A percentile compares a stretch with the other conserved stretches of the same genome.
Evolutionary conservation across 2,888 invertebrate genomes (phyloP).

Genomic region (Tipula confusa): DNA sequence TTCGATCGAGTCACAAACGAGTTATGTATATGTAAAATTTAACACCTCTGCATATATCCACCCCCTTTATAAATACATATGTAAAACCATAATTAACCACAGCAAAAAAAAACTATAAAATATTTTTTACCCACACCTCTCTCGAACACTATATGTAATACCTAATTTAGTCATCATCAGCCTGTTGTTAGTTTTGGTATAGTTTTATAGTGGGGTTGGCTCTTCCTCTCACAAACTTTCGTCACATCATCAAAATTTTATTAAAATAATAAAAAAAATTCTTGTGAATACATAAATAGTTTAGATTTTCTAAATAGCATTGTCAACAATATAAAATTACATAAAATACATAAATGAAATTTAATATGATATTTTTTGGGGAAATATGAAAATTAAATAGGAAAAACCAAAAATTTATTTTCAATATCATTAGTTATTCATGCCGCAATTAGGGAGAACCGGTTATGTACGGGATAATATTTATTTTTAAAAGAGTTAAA

Average conservation of each 20-base stretch:
- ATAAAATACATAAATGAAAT: background rate
- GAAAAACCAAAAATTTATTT: conserved; percentile 1
- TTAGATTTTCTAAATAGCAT: background rate
- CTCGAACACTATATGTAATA: background rate
- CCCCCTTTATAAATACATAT: background rate
- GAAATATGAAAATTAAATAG: background rate
- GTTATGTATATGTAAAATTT: background rate
- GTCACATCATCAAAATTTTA: background rate
- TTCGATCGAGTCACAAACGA: background rate
- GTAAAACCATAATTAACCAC: background rate
- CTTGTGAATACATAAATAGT: conserved; percentile 1
- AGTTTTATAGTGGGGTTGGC: background rate
- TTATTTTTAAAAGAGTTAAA: background rate
- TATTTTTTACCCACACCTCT: background rate
- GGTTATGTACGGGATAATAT: background rate
- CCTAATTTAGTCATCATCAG: background rate
- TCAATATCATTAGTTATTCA: background rate
- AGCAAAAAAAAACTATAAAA: background rate
- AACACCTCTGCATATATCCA: background rate
- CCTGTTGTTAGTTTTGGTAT: background rate
- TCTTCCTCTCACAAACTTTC: background rate
- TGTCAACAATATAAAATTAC: conserved; percentile 20
- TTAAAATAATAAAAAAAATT: background rate
- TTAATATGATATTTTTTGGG: background rate
- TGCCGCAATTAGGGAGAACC: background rate